These are phyloP conservation scores for Barnardius zonarius DNA, from an alignment of 2,113 vertebrate genomes.

Conservation along the genomic window DNA sequence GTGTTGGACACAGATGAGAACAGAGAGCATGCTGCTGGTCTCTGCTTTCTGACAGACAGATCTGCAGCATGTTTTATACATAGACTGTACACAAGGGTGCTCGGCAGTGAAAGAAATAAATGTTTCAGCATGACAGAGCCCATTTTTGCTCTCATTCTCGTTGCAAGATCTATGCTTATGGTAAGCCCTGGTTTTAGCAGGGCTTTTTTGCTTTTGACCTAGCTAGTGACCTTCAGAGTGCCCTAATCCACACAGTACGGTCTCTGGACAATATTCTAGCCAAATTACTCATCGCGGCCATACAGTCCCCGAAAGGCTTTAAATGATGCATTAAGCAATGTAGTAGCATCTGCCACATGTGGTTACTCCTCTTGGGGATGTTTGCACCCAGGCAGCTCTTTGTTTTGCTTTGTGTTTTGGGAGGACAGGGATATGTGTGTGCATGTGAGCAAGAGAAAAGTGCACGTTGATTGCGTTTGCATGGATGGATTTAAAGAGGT, in stretches of 20 bases:
- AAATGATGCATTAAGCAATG: constrained; percentile 56
- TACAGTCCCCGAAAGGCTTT: constrained; percentile 32
- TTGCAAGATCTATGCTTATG: background rate
- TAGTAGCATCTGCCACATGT: constrained; percentile 35
- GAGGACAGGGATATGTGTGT: background rate
- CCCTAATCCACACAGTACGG: background rate
- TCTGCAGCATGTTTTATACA: background rate
- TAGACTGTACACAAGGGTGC: background rate
- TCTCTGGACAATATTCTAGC: constrained; percentile 22
- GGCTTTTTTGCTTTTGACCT: background rate
- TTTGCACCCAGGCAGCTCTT: background rate
- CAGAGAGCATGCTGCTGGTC: accelerated
- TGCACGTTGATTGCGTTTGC: accelerated
- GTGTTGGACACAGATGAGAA: background rate
- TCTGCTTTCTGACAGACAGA: background rate
- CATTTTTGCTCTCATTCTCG: background rate
- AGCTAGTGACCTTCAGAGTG: constrained; percentile 13
- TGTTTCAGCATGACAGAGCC: background rate
- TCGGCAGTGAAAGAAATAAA: background rate
- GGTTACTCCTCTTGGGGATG: background rate
- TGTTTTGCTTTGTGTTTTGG: background rate
- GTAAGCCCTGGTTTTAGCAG: background rate
- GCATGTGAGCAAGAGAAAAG: background rate
- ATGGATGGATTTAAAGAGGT: background rate
- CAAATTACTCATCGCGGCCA: background rate